Evolutionary conservation across 2,797 vertebrate genomes (phyloP), one percentile per base, ranked within the genome.

Genomic region (Capromys pilorides): DNA sequence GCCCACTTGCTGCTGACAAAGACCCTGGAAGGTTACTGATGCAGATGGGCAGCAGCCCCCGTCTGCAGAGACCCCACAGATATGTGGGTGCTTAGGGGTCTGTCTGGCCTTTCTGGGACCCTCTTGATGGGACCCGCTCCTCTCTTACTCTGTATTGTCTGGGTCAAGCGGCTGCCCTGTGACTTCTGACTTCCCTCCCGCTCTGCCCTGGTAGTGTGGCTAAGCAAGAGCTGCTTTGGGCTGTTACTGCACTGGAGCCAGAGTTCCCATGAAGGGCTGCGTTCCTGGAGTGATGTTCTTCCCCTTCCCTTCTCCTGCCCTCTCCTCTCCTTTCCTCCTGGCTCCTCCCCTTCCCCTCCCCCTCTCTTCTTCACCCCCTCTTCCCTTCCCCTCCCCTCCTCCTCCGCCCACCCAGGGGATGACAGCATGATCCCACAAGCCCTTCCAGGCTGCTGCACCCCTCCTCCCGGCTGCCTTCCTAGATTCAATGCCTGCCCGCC

Each of bases 51-150:
- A 49, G 26, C 33, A 22, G 49, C 2, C 0, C 8, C 49, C 31
- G 28, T 67, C 62, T 41, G 39, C 6, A 75, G 87, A 78, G 41
- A 26, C 13, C 39, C 49, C 16, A 0, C 5, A 61, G 66, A 41
- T 33, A 6, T 9, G 5, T 16, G 18, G 28, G 69, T 75, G 21
- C 85, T 91, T n/a, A 59, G 26, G 94, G 69, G 14, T 39, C n/a
- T n/a, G 36, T n/a, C 84, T 51, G 8, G 33, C 67, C 90, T 80
- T 24, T 16, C 36, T 28, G 45, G 21, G 33, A 7, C 57, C 26
- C 26, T 45, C 59, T 84, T 13, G 7, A 0, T 3, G 8, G 5
- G 18, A 57, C 28, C 83, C 57, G 18, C 6, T 1, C 2, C 1
- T n/a, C n/a, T 51, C 57, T 80, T 14, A 16, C 12, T 81, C n/a